phyloP scores from a whole-genome alignment of 2,888 invertebrate genomes.

The Chromoteleia sp. region DNA sequence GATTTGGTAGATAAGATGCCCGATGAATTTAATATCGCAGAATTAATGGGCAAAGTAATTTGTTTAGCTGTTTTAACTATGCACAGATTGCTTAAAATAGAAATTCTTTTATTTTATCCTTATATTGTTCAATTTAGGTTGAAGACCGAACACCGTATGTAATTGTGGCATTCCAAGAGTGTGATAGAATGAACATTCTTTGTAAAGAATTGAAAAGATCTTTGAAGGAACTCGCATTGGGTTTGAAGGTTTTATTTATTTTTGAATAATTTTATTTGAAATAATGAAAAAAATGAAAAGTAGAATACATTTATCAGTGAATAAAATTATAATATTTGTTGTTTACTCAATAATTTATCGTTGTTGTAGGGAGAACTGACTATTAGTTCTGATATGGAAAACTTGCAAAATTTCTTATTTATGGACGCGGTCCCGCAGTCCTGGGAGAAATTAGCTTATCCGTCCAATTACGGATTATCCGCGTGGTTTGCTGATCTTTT shows the following conservation, averaged over 20 bases:
- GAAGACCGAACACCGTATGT: constrained; percentile 96
- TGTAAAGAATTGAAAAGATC: constrained; percentile 93
- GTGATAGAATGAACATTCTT: constrained; percentile 96
- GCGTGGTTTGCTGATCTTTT: constrained; percentile 96
- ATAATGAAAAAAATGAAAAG: too few relatives aligned
- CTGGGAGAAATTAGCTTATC: constrained; percentile 95
- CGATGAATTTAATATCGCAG: constrained; percentile 93
- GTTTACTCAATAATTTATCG: background rate
- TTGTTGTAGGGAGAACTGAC: constrained; percentile 93
- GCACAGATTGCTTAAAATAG: too few relatives aligned
- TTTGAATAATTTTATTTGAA: too few relatives aligned
- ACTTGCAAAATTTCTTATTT: constrained; percentile 92
- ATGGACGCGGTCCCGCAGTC: constrained; percentile 94
- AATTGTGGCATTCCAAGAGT: constrained; percentile 96
- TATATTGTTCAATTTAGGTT: constrained; percentile 77
- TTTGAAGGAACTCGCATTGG: constrained; percentile 93
- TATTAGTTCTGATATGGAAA: constrained; percentile 96
- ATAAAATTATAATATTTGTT: too few relatives aligned
- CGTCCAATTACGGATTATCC: constrained; percentile 92
- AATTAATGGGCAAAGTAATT: constrained; percentile 91
- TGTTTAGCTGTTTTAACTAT: background rate
- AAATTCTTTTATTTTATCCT: too few relatives aligned
- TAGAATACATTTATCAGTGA: background rate
- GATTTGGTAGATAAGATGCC: constrained; percentile 97
- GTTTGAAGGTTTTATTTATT: constrained; percentile 89